Conservation (phyloP, 2,888 invertebrate genomes). For the Drosophila infuscata region DNA sequence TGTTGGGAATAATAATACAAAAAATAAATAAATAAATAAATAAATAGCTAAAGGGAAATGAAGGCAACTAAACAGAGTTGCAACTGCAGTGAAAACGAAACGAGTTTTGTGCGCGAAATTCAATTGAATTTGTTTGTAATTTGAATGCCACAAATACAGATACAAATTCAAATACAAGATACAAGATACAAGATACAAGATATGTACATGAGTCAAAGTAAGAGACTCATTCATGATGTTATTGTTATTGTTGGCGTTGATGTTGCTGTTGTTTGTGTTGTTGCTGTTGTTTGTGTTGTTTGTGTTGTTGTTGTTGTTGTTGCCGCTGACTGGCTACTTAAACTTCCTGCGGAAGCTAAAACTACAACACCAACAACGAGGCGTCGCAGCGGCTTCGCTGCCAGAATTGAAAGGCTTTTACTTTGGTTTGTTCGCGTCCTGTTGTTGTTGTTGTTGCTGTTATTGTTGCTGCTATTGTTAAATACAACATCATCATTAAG, state of each 20-base stretch:
- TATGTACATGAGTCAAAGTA: slow-evolving; percentile 28
- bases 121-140: slow-evolving; percentile 70
- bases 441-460: slow-evolving; percentile 25
- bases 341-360: slow-evolving; percentile 78
- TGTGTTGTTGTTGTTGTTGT: slow-evolving; percentile 33
- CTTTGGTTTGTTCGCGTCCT: slow-evolving; percentile 34
- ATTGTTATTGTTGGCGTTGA: slow-evolving; percentile 14
- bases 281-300: slow-evolving; percentile 32
- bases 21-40: slow-evolving; percentile 34
- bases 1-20: slow-evolving; percentile 38
- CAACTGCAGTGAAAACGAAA: slow-evolving; percentile 48
- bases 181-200: slow-evolving; percentile 41
- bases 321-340: slow-evolving; percentile 64
- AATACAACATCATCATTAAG: slow-evolving; percentile 79
- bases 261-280: slow-evolving; percentile 31
- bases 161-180: slow-evolving; percentile 28
- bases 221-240: slow-evolving; percentile 23
- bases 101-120: slow-evolving; percentile 62
- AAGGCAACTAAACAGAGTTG: slow-evolving; percentile 21
- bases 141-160: slow-evolving; percentile 43
- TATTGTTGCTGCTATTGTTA: slow-evolving; percentile 64
- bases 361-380: slow-evolving; percentile 49
- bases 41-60: slow-evolving; percentile 37
- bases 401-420: slow-evolving; percentile 60
- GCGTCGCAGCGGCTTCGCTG: slow-evolving; percentile 39